Conservation (phyloP, 2,113 vertebrate genomes). For the Vulpes lagopus region DNA sequence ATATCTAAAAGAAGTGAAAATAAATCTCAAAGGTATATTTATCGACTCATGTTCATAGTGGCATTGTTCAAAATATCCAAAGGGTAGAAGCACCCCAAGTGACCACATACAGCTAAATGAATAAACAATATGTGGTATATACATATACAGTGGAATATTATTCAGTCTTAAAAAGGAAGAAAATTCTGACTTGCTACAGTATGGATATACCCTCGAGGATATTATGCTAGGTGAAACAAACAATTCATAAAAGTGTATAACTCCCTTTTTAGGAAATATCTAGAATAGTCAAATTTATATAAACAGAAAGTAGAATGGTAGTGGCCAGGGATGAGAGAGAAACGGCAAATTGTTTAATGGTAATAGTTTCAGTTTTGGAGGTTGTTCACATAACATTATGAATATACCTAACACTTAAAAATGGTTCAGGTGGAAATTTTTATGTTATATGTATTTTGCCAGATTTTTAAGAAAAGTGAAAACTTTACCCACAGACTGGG, state of each 20-base stretch:
- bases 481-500: background rate
- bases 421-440: background rate
- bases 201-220: background rate
- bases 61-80: background rate
- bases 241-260: background rate
- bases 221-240: background rate
- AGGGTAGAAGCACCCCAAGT: background rate
- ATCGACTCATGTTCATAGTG: background rate
- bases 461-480: background rate
- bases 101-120: background rate
- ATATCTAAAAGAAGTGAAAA: background rate
- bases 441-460: background rate
- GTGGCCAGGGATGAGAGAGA: background rate
- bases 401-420: background rate
- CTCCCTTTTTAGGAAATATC: background rate
- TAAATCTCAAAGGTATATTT: background rate
- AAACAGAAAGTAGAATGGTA: background rate
- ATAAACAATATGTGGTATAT: background rate
- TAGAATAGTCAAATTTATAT: background rate
- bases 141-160: background rate
- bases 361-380: background rate
- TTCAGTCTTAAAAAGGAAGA: background rate
- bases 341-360: background rate
- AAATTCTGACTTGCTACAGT: background rate
- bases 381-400: background rate